Percentiles rank a stretch among this genome's conserved stretches.
These are phyloP conservation scores for Sceloporus tristichus DNA, from an alignment of 2,113 vertebrate genomes.

Conservation along the genomic window DNA sequence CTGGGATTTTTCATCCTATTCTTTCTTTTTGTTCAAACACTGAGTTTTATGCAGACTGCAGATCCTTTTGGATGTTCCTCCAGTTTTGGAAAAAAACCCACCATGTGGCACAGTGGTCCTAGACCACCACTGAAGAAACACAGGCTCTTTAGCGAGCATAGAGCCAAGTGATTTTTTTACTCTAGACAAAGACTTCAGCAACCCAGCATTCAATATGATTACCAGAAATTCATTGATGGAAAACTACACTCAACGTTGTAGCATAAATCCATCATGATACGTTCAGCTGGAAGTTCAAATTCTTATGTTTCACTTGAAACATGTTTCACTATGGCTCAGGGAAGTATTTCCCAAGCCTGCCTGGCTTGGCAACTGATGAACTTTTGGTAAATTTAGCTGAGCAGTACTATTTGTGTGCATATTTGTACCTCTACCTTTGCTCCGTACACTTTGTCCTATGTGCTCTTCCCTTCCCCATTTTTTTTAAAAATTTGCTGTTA, in stretches of 20 bases:
- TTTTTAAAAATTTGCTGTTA: not conserved
- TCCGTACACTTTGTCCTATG: not conserved
- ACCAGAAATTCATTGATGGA: not conserved
- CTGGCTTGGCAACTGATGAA: not conserved
- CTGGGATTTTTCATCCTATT: not conserved
- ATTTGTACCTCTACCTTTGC: not conserved
- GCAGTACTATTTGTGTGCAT: not conserved
- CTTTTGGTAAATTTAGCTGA: not conserved
- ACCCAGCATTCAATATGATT: not conserved
- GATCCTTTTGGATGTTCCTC: not conserved
- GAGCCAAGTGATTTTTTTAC: not conserved
- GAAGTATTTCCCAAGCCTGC: not conserved
- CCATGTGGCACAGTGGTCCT: not conserved
- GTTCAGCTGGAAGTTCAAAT: not conserved
- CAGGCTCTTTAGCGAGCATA: not conserved
- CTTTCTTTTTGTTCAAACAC: not conserved
- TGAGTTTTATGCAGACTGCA: not conserved
- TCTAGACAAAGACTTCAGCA: no score
- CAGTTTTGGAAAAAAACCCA: not conserved
- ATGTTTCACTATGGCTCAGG: no score
- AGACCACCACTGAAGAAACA: not conserved
- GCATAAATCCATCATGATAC: not conserved
- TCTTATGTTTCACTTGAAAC: not conserved
- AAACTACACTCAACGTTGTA: not conserved
- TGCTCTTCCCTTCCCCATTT: not conserved